These are phyloP conservation scores for Mastacembelus armatus DNA, from an alignment of 2,797 vertebrate species.

Conservation along the genomic window DNA sequence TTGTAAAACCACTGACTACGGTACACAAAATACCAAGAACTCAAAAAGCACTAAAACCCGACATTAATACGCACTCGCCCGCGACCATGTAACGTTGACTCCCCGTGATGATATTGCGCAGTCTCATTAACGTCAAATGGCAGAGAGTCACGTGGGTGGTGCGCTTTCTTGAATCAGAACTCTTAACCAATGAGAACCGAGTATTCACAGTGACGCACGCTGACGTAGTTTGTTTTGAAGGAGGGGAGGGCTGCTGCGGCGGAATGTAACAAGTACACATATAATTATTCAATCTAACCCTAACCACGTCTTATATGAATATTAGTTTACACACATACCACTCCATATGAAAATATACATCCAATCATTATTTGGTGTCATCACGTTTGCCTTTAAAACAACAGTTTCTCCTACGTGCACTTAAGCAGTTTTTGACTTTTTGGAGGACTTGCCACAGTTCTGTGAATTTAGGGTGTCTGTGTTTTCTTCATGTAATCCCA, in stretches of 20 bases:
- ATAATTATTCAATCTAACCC: no score
- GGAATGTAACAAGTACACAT: no score
- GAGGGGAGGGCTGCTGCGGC: background rate
- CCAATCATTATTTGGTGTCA: background rate
- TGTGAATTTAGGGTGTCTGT: no score
- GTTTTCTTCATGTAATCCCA: no score
- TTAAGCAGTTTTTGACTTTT: no score
- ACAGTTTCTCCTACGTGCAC: no score
- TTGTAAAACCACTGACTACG: background rate
- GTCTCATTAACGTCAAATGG: slow-evolving; percentile 66
- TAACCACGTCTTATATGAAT: no score
- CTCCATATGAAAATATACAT: background rate
- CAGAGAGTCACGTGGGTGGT: slow-evolving; percentile 52
- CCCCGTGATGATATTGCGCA: slow-evolving; percentile 64
- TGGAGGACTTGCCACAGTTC: no score
- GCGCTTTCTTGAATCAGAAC: slow-evolving; percentile 3
- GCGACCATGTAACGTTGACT: slow-evolving; percentile 40
- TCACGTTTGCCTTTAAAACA: background rate
- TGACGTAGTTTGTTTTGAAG: slow-evolving; percentile 64
- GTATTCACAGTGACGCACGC: slow-evolving; percentile 42
- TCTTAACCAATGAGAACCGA: slow-evolving; percentile 44
- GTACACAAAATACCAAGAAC: slow-evolving; percentile 6
- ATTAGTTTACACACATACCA: no score
- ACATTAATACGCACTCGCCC: slow-evolving; percentile 19
- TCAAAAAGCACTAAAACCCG: slow-evolving; percentile 30